A percentile compares a stretch with the other conserved stretches of the same genome.
phyloP scores from a whole-genome alignment of 1,140 invertebrate species.

The Formica selysi region DNA sequence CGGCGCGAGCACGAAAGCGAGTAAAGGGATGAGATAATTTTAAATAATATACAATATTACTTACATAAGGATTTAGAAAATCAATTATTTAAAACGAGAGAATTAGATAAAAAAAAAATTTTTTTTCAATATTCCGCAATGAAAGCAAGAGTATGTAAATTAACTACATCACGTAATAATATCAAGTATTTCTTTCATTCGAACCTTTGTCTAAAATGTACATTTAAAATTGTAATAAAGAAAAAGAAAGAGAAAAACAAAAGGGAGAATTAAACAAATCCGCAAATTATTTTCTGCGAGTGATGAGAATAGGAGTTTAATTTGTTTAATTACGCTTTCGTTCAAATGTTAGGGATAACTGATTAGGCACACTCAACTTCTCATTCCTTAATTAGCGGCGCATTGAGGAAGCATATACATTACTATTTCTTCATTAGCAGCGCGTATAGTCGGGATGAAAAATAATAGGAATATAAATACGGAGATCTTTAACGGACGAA shows the following conservation, averaged over 20 bases:
- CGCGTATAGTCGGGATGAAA: neutral
- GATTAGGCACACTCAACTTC: neutral
- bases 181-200: neutral
- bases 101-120: neutral
- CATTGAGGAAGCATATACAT: neutral
- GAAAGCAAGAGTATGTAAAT: neutral
- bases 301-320: neutral
- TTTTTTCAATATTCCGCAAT: neutral
- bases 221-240: neutral
- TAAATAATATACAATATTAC: neutral
- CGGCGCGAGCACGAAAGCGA: neutral
- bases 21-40: conserved; percentile 25
- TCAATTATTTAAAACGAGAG: neutral
- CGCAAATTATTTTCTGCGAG: neutral
- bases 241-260: too few species aligned
- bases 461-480: neutral
- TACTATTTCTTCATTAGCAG: neutral
- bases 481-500: neutral
- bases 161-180: neutral
- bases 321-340: neutral
- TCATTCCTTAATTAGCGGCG: neutral
- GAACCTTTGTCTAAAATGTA: neutral
- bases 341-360: neutral
- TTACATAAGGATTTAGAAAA: conserved; percentile 15
- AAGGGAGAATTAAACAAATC: neutral